A percentile compares a stretch with the other conserved stretches of the same genome.
Conservation (phyloP, 2,113 vertebrate species). For the Carassius carassius region DNA sequence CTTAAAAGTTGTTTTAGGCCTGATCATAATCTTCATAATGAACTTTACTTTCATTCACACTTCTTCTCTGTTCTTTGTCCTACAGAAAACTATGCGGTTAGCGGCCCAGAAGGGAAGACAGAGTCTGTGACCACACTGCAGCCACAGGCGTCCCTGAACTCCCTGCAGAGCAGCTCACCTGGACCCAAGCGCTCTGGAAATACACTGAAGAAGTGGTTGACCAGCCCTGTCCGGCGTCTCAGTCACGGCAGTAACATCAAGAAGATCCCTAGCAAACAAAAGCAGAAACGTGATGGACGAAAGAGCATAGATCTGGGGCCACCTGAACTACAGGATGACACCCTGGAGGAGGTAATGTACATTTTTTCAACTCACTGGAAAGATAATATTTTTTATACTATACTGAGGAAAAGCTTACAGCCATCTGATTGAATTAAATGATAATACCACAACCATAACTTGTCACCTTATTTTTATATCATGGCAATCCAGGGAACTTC, state of each 20-base stretch:
- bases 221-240: constrained; percentile 91
- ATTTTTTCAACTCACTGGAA: neutral
- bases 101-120: constrained; percentile 85
- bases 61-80: neutral
- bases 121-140: constrained; percentile 94
- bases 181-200: constrained; percentile 95
- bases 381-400: neutral
- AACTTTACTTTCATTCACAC: neutral
- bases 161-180: constrained; percentile 88
- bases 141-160: constrained; percentile 88
- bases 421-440: neutral
- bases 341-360: constrained; percentile 83
- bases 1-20: neutral
- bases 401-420: neutral
- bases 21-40: neutral
- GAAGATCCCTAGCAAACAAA: constrained; percentile 81
- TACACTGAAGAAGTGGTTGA: constrained; percentile 96
- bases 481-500: neutral
- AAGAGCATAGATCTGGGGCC: constrained; percentile 90
- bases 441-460: neutral
- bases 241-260: constrained; percentile 91
- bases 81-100: constrained; percentile 83
- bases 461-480: neutral
- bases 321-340: constrained; percentile 88
- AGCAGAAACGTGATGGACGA: constrained; percentile 86